phyloP scores from a whole-genome alignment of 2,888 invertebrate species.

The Nymphalis polychloros region DNA sequence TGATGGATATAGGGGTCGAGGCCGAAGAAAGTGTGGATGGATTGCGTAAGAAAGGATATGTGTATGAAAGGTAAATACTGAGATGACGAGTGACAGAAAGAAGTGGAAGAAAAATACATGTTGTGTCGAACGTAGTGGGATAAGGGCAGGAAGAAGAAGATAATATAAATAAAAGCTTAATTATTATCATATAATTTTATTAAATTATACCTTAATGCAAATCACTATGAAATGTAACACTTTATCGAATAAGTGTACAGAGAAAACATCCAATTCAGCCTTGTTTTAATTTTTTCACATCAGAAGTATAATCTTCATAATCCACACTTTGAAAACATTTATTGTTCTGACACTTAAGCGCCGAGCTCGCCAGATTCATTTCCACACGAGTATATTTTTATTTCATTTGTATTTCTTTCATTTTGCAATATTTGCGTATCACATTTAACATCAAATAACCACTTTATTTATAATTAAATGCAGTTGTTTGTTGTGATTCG shows the following conservation, averaged over 20 bases:
- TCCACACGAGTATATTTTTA: not conserved
- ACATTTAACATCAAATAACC: not conserved
- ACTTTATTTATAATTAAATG: too few relatives aligned
- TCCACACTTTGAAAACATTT: conserved; percentile 10
- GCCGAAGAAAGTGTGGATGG: too few relatives aligned
- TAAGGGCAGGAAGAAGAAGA: too few relatives aligned
- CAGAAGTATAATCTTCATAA: conserved; percentile 13
- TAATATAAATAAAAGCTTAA: too few relatives aligned
- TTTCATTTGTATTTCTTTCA: not conserved
- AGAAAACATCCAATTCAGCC: not conserved
- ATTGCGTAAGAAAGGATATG: too few relatives aligned
- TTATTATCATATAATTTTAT: not conserved
- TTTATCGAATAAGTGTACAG: not conserved
- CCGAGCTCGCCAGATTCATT: conserved; percentile 1
- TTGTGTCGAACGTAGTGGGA: too few relatives aligned
- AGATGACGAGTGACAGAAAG: too few relatives aligned
- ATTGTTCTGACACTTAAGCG: conserved; percentile 11
- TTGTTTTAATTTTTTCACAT: conserved; percentile 1
- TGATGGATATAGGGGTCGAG: too few relatives aligned
- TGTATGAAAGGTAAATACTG: too few relatives aligned
- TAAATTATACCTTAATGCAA: not conserved
- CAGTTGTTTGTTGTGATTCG: too few relatives aligned
- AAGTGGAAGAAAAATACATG: too few relatives aligned
- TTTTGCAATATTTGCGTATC: not conserved
- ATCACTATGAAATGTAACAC: not conserved